phyloP scores from a whole-genome alignment of 1,140 invertebrate genomes.

The Spodoptera frugiperda region DNA sequence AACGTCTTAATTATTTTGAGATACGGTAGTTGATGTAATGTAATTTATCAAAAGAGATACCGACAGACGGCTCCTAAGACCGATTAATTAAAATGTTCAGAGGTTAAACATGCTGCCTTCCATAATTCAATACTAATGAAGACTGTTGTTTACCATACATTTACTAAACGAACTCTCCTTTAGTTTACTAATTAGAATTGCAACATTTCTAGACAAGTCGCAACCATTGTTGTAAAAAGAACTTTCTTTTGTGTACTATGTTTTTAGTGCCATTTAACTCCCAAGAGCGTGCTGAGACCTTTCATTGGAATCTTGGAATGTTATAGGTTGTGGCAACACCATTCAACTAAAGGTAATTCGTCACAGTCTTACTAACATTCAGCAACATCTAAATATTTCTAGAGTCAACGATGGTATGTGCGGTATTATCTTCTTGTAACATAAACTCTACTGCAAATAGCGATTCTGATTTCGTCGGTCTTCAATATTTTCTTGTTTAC shows the following conservation, averaged over 20 bases:
- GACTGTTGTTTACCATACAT: background rate
- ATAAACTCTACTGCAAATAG: background rate
- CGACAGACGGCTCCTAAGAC: background rate
- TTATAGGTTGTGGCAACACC: background rate
- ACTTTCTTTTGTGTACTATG: background rate
- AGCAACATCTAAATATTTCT: background rate
- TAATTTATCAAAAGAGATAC: no score
- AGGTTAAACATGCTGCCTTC: conserved; percentile 6
- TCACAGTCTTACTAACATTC: conserved; percentile 18
- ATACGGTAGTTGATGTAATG: no score
- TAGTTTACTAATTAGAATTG: conserved; percentile 15
- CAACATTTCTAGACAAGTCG: background rate
- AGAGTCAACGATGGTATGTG: background rate
- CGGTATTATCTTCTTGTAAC: background rate
- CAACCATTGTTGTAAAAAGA: background rate
- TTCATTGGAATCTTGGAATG: background rate
- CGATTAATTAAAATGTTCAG: conserved; percentile 11
- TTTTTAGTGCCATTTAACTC: no score
- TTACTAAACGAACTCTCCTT: conserved; percentile 10
- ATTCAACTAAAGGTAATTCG: background rate
- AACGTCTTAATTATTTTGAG: background rate
- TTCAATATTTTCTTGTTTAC: no score
- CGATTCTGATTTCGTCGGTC: no score
- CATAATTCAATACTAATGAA: conserved; percentile 20
- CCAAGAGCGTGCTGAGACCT: background rate